Percentiles rank a stretch among this genome's conserved stretches.
These are phyloP conservation scores for Semaprochilodus insignis DNA, from an alignment of 2,797 vertebrate genomes.

Conservation along the genomic window DNA sequence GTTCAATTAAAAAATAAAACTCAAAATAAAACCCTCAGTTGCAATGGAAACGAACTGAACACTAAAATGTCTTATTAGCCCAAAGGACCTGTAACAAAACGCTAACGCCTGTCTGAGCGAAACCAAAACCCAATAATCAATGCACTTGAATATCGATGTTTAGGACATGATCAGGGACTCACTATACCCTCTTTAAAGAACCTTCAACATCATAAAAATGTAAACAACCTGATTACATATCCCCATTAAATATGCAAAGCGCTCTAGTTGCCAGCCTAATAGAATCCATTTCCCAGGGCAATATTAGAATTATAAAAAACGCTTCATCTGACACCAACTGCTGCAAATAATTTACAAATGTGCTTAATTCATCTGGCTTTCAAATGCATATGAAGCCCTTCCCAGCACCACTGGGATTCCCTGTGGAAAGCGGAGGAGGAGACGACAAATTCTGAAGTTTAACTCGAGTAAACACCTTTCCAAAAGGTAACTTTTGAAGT, in stretches of 20 bases:
- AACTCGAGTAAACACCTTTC: not conserved
- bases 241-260: conserved; percentile 73
- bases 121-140: conserved; percentile 1
- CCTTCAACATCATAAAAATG: conserved; percentile 67
- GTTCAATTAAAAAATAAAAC: not conserved
- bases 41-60: not conserved
- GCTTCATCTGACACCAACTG: conserved; percentile 48
- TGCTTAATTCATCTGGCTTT: conserved; percentile 24
- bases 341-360: conserved; percentile 18
- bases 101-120: conserved; percentile 14
- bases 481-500: not conserved
- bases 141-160: conserved; percentile 25
- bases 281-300: conserved; percentile 74
- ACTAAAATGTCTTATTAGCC: conserved; percentile 36
- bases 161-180: conserved; percentile 36
- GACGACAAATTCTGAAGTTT: not conserved
- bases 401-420: not conserved
- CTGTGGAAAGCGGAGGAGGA: not conserved
- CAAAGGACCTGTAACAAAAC: conserved; percentile 31
- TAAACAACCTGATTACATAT: conserved; percentile 74
- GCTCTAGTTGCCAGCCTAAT: conserved; percentile 65
- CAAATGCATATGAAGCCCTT: conserved; percentile 27
- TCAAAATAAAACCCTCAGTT: not conserved
- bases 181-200: conserved; percentile 73
- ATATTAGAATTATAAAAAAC: conserved; percentile 49